A percentile compares a stretch with the other conserved stretches of the same genome.
Evolutionary conservation across 2,888 invertebrate genomes (phyloP).

Genomic region (Nesidiocoris tenuis): DNA sequence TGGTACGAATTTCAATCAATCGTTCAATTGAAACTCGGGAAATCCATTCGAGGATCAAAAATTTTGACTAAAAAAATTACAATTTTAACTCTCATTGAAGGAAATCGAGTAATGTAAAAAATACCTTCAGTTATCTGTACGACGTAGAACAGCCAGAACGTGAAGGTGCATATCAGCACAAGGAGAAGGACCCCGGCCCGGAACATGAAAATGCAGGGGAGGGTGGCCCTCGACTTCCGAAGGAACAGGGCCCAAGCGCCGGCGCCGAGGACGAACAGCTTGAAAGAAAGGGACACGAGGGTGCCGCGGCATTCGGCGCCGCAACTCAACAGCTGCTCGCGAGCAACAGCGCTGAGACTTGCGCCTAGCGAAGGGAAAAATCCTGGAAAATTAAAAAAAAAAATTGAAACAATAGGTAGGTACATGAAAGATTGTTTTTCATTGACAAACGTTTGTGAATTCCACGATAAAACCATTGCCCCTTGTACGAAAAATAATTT

Average conservation of each 20-base stretch:
- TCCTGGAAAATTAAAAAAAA: constrained; percentile 53
- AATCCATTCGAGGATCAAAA: background rate
- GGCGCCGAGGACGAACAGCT: constrained; percentile 81
- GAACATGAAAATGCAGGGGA: constrained; percentile 89
- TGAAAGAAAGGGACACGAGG: constrained; percentile 85
- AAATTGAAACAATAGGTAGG: no score
- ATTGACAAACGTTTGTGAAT: no score
- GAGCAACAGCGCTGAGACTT: constrained; percentile 65
- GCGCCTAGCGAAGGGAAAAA: constrained; percentile 71
- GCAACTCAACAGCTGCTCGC: constrained; percentile 74
- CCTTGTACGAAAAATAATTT: background rate
- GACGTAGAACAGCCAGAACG: constrained; percentile 97
- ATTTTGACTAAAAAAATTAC: background rate
- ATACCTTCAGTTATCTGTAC: constrained; percentile 66
- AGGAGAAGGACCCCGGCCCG: constrained; percentile 85
- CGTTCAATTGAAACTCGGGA: no score
- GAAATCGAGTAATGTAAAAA: no score
- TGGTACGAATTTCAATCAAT: no score
- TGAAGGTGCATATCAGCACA: constrained; percentile 87
- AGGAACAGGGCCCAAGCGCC: constrained; percentile 93
- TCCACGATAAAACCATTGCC: background rate
- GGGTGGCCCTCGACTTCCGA: constrained; percentile 76
- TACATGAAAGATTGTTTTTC: no score
- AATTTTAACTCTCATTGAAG: background rate
- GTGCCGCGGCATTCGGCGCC: constrained; percentile 93